Base-by-base conservation (phyloP, 2,113 vertebrate genomes). In the Sinocyclocheilus grahami region DNA sequence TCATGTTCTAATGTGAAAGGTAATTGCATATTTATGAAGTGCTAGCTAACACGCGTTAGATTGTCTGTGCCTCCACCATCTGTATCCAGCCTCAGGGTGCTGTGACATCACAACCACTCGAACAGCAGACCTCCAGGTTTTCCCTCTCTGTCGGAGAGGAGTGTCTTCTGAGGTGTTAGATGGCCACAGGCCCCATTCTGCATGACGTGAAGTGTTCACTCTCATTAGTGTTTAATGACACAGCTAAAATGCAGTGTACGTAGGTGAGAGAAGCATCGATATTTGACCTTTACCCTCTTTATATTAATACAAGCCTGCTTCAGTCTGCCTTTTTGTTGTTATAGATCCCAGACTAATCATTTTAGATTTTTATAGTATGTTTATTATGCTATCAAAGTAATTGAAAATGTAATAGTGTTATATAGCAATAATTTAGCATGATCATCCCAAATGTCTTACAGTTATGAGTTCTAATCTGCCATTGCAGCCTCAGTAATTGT, bases 181-280 rank as follows among this genome's bases (percentile, higher is more conserved):
- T 42, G 42, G 39, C 39, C 7, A 42, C 7, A 42, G 39, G 39
- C 39, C 55, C 42, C 39, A 63, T 84, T 72, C 27, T 81, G 69
- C 74, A 85, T 83, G 74, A 55, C 63, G 53, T 51, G 71, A 39
- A 48, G 67, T 71, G 72, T 79, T 63, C 58, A 85, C 13, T 55
- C 12, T 48, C 42, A 42, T 62, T 84, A 84, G 69, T 69, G 60
- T 39, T 80, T 46, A 51, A 69, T 82, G 72, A 74, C 39, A 51
- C 51, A 51, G 37, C 9, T 27, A 55, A 37, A 37, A 85, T 55
- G 27, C 48, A 12, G 75, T 16, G 13, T 60, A 33, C 30, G 2
- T 33, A 39, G 46, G 27, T 81, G 18, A 62, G 20, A 46, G 24
- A 33, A 46, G 22, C 51, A 3, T 81, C 30, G 30, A 72, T 37